Evolutionary conservation across 2,888 invertebrate species (phyloP), one percentile per base, ranked within the genome.

Genomic region (Fragum whitleyi): DNA sequence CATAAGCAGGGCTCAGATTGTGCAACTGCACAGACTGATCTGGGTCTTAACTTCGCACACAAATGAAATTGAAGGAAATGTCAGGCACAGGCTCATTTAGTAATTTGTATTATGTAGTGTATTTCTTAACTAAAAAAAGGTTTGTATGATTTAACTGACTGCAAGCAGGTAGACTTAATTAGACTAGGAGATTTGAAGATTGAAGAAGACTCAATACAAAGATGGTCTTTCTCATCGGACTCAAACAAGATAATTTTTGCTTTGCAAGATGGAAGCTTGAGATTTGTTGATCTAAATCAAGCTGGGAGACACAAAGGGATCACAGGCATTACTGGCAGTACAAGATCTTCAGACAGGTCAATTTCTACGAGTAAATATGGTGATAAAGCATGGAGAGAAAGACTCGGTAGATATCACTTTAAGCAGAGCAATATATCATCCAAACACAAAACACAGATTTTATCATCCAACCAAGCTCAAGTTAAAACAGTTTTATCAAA

Each of bases 331-430:
- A 21, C 21, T 16, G 23, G 6, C 21, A 14, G 11, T 47, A 16
- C 21, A 1, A 23, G 19, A 23, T 11, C 14, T 16, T n/a, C 47
- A 21, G 47, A 68, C 32, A 65, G 53, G 16, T 55, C 23, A 36
- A 32, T 74, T 1, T 7, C 69, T 21, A 89, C 87, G 14, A 79
- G 83, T 75, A 81, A 86, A 23, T 81, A 82, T 77, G 87, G 88
- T 5, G 88, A 89, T 71, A 42, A 61, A 19, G 61, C 79, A 23
- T 89, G 89, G 88, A 81, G 83, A 62, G 83, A 81, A 36, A 87
- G 85, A 65, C 76, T 89, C 11, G 28, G 79, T 3, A 59, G 61
- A 7, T 68, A 86, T 26, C 81, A 86, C 74, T 28, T 59, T 28
- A 29, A 11, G 57, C 51, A 53, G 42, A 14, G 2, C 0, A 23